Base-by-base conservation (phyloP, 2,113 vertebrate species). In the Chrysochloris asiatica region DNA sequence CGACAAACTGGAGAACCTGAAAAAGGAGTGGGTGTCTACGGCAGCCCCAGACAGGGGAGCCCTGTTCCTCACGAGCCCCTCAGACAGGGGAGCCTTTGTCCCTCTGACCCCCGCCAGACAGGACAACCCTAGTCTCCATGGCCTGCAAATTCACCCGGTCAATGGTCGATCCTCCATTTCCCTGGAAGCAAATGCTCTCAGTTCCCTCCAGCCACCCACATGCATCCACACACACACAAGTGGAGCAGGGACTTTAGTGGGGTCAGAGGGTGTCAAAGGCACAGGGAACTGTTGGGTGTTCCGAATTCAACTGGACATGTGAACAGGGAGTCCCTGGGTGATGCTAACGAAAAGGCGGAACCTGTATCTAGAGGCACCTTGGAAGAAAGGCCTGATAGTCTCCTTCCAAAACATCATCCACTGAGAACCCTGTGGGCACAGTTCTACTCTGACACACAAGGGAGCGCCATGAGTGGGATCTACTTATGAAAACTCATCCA, bases 11-110 rank as follows among this genome's bases (percentile, higher is more conserved):
- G 98, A 98, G 69, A 41, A 3, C 0, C 59, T 98, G 93, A 98
- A 98, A 94, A 95, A 96, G 59, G 98, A 97, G 98, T 98, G 30
- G 65, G 93, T 19, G 45, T n/a, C 41, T n/a, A 2, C n/a, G n/a
- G n/a, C 0, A 0, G 6, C 28, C 12, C 38, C n/a, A 1, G 21
- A 24, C 0, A 1, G 3, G 28, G 38, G 48, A 16, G n/a, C n/a
- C n/a, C n/a, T n/a, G n/a, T n/a, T n/a, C n/a, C n/a, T n/a, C n/a
- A n/a, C n/a, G n/a, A n/a, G n/a, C n/a, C n/a, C n/a, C n/a, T n/a
- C n/a, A n/a, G n/a, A n/a, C n/a, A n/a, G n/a, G n/a, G n/a, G n/a
- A n/a, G n/a, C n/a, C n/a, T n/a, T n/a, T n/a, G n/a, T n/a, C 54
- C 54, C 54, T 11, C 54, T 22, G 2, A 16, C 19, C 17, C 54